Evolutionary conservation across 2,797 vertebrate genomes (phyloP).

Genomic region (Darevskia mixta): DNA sequence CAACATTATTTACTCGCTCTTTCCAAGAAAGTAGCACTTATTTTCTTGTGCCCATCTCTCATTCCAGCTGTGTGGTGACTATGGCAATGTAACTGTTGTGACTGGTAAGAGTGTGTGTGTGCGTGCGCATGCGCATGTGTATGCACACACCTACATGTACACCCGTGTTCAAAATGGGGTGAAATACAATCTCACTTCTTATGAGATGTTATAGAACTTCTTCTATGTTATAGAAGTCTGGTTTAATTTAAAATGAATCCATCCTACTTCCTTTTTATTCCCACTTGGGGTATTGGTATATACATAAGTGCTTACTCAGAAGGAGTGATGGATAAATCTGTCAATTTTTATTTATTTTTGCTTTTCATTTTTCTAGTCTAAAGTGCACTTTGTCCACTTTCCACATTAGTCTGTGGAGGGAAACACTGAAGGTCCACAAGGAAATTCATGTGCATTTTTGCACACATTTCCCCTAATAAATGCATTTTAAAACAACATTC

Average conservation of each 20-base stretch:
- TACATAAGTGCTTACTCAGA: not conserved
- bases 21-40: conserved; percentile 33
- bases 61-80: not conserved
- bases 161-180: not conserved
- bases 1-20: conserved; percentile 45
- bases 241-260: no score
- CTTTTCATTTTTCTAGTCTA: no score
- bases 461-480: no score
- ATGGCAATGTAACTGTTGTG: not conserved
- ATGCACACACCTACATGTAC: not conserved
- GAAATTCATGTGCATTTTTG: no score
- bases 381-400: no score
- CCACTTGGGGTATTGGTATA: not conserved
- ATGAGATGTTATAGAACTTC: no score
- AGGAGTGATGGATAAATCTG: not conserved
- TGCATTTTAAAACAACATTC: no score
- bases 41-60: conserved; percentile 13
- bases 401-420: no score
- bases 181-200: not conserved
- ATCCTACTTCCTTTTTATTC: not conserved
- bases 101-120: not conserved
- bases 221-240: not conserved
- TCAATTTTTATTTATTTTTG: no score
- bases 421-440: no score
- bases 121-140: no score